Base-by-base conservation (phyloP, 2,888 invertebrate genomes). In the Allacma fusca region DNA sequence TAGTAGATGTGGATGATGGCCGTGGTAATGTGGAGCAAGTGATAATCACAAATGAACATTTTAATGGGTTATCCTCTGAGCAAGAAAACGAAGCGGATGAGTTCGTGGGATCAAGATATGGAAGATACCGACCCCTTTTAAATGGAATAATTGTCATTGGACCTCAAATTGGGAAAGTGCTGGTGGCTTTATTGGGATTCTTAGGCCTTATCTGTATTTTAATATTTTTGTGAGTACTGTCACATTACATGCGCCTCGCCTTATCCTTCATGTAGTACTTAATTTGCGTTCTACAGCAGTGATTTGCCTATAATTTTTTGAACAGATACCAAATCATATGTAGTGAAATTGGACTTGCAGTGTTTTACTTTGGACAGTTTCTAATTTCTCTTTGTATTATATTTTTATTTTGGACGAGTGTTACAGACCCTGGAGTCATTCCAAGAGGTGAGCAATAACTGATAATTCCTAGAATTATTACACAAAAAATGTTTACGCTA, bases 361-460 rank as follows among this genome's bases (percentile, higher is more conserved):
- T 59, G 59, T 59, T 59, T 59, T 59, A 59, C 23, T 5, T n/a
- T n/a, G 59, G 59, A 59, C n/a, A 7, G 7, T 7, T 59, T 59
- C 59, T 59, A 5, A 21, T 19, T 59, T 7, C 5, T 19, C 7
- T 57, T 28, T 72, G 19, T 21, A 28, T 68, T 16, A n/a, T 75
- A 0, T 50, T 75, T 13, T 43, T 75, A 23, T 29, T 29, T 26
- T 75, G 44, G 57, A 76, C 76, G 1, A 29, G 50, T 43, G 21
- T 62, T 9, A 57, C 76, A 1, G 76, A 76, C 24, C 76, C 76
- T 21, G 76, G 76, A 13, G 76, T 70, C 23, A 59, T 76, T 29
- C 76, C 76, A 43, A 26, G 28, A 34, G 64, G 75, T 75, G 13
- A n/a, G n/a, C n/a, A 65, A 34, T 67, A 9, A 16, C 28, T 26